phyloP scores from a whole-genome alignment of 2,888 invertebrate species.

The Teinopalpus imperialis region DNA sequence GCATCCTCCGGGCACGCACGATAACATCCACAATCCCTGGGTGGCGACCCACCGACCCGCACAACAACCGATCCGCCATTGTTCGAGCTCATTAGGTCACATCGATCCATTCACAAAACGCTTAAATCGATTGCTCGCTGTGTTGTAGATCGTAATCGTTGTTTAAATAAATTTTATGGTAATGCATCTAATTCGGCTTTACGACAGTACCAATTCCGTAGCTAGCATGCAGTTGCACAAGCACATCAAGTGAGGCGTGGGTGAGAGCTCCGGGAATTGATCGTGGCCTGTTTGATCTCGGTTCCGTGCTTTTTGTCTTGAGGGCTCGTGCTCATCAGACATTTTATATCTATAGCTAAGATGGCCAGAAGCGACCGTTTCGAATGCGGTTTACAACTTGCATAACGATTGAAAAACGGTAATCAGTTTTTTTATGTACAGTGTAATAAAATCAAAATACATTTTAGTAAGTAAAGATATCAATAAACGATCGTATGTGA shows the following conservation, averaged over 20 bases:
- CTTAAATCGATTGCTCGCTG: constrained; percentile 33
- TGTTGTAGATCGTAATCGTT: constrained; percentile 38
- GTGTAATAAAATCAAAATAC: no score
- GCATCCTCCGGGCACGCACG: constrained; percentile 43
- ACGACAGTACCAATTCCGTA: constrained; percentile 44
- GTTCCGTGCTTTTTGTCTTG: constrained; percentile 19
- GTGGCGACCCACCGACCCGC: constrained; percentile 54
- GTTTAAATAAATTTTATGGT: constrained; percentile 63
- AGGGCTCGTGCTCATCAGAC: constrained; percentile 13
- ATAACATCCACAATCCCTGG: constrained; percentile 62
- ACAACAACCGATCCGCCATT: constrained; percentile 59
- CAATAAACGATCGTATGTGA: no score
- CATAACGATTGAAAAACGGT: constrained; percentile 1
- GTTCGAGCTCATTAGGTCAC: constrained; percentile 50
- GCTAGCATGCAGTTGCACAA: constrained; percentile 55
- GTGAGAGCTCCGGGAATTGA: constrained; percentile 40
- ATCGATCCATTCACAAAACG: constrained; percentile 41
- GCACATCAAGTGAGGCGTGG: constrained; percentile 64
- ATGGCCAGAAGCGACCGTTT: constrained; percentile 13
- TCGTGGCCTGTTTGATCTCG: constrained; percentile 25
- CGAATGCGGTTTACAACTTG: background rate
- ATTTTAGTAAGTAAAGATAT: no score
- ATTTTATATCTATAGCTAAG: constrained; percentile 5
- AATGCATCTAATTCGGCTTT: constrained; percentile 57
- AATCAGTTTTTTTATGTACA: no score